Conservation (phyloP, 1,140 invertebrate species). For the Muscidifurax raptorellus region DNA sequence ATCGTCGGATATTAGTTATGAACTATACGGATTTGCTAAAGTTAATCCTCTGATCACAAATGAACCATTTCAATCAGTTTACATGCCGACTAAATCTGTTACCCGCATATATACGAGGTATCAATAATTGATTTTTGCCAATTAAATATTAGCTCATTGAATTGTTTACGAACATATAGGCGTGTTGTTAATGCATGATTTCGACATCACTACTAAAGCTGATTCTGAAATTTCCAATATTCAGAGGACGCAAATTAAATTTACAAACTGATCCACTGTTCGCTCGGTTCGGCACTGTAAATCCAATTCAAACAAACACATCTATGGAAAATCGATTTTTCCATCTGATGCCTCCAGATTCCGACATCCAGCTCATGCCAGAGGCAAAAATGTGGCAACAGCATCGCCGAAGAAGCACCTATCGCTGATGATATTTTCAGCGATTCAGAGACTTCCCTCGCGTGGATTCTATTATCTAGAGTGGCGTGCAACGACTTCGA, state of each 20-base stretch:
- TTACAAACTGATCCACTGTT: too few relatives aligned
- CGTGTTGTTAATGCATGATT: too few relatives aligned
- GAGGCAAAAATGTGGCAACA: background rate
- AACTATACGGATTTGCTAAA: background rate
- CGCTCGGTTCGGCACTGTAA: too few relatives aligned
- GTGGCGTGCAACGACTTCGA: background rate
- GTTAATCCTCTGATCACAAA: background rate
- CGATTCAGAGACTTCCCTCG: background rate
- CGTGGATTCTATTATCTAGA: slow-evolving; percentile 5
- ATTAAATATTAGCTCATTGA: too few relatives aligned
- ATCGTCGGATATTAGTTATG: background rate
- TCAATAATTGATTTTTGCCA: background rate
- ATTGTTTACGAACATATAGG: too few relatives aligned
- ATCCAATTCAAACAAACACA: too few relatives aligned
- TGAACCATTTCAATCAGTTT: background rate
- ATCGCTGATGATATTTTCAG: background rate
- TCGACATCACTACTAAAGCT: too few relatives aligned
- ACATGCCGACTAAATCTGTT: background rate
- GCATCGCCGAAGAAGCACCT: background rate
- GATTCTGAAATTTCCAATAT: too few relatives aligned
- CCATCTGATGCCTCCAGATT: too few relatives aligned
- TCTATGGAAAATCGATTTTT: too few relatives aligned
- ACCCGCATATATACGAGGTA: background rate
- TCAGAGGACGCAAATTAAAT: too few relatives aligned
- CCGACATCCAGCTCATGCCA: too few relatives aligned